A percentile compares a stretch with the other conserved stretches of the same genome.
Conservation (phyloP, 2,113 vertebrate species). For the Vimba vimba region DNA sequence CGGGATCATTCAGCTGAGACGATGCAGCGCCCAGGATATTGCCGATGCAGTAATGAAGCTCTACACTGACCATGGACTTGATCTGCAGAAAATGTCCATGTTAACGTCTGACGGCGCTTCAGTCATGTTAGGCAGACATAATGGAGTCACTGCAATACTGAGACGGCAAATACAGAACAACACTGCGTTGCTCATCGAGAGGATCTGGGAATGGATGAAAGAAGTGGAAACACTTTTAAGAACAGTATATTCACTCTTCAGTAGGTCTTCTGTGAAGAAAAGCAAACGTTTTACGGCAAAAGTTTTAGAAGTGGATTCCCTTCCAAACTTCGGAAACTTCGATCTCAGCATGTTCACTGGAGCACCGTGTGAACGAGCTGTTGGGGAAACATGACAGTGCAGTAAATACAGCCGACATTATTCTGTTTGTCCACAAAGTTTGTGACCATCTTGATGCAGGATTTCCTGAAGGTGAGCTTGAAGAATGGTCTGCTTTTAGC, state of each 20-base stretch:
- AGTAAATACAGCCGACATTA: conserved; percentile 28
- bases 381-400: not conserved
- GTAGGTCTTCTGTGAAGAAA: conserved; percentile 41
- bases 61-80: not conserved
- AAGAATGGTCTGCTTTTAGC: too few species aligned
- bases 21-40: conserved; percentile 37
- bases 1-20: not conserved
- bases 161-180: conserved; percentile 47
- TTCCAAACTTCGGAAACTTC: too few species aligned
- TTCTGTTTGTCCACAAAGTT: not conserved
- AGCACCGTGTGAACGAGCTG: not conserved
- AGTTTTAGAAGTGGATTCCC: conserved; percentile 34
- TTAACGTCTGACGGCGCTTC: conserved; percentile 44
- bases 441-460: conserved; percentile 5
- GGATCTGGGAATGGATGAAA: conserved; percentile 46
- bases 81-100: conserved; percentile 16
- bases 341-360: not conserved
- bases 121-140: conserved; percentile 50
- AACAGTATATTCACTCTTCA: conserved; percentile 50
- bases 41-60: conserved; percentile 40
- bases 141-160: conserved; percentile 48
- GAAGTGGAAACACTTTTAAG: conserved; percentile 44
- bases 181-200: conserved; percentile 48
- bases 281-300: conserved; percentile 28
- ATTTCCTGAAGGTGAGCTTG: not conserved